phyloP scores from a whole-genome alignment of 2,888 invertebrate species.

The Junonia oenone region DNA sequence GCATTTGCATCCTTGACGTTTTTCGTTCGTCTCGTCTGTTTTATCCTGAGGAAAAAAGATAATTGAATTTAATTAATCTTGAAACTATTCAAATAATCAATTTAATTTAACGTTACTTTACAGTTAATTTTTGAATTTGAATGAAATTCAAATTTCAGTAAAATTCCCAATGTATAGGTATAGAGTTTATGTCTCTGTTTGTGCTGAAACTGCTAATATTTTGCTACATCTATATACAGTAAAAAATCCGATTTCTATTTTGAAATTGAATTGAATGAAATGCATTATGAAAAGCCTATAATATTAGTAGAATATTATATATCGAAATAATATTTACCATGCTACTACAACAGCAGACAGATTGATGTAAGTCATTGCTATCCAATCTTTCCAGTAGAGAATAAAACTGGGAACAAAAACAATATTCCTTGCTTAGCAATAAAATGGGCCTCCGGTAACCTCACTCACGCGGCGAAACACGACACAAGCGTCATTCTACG shows the following conservation, averaged over 20 bases:
- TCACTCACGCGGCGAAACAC: too few species aligned
- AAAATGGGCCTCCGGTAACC: too few species aligned
- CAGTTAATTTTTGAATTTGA: too few species aligned
- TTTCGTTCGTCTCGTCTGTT: neutral
- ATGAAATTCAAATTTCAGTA: too few species aligned
- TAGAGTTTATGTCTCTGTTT: too few species aligned
- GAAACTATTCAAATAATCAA: too few species aligned
- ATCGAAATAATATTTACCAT: constrained; percentile 24
- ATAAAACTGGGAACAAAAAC: constrained; percentile 45
- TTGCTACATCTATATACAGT: too few species aligned
- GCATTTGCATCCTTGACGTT: constrained; percentile 20
- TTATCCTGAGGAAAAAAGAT: constrained; percentile 8
- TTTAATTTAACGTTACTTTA: too few species aligned
- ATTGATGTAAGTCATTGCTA: constrained; percentile 42
- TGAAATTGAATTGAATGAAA: neutral
- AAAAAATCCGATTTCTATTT: neutral
- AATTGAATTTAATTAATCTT: neutral
- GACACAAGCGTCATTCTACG: too few species aligned
- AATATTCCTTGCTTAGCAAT: neutral
- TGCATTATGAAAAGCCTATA: neutral
- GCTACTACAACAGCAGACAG: constrained; percentile 33
- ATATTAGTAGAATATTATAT: neutral
- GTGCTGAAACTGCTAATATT: too few species aligned
- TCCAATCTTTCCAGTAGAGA: constrained; percentile 41
- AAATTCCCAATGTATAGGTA: too few species aligned